Percentiles rank a stretch among this genome's conserved stretches.
Evolutionary conservation across 2,888 invertebrate species (phyloP).

Genomic region (Drosophila conformis): DNA sequence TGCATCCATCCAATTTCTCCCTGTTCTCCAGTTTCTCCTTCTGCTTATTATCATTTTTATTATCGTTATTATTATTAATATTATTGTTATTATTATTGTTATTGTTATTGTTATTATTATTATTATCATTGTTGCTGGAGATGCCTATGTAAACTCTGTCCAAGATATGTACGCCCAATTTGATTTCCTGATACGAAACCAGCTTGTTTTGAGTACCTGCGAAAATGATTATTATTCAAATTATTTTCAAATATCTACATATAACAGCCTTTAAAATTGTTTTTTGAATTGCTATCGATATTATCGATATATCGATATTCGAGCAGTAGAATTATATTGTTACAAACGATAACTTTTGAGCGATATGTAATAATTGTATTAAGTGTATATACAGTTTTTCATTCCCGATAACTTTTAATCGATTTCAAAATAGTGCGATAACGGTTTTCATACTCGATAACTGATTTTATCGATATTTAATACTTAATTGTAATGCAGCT

Average conservation of each 20-base stretch:
- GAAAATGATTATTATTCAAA: neutral
- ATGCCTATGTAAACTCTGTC: slow-evolving; percentile 92
- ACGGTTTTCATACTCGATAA: neutral
- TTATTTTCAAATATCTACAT: neutral
- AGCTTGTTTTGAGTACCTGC: slow-evolving; percentile 83
- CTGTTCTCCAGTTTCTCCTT: slow-evolving; percentile 31
- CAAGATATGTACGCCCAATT: slow-evolving; percentile 92
- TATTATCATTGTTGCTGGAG: slow-evolving; percentile 69
- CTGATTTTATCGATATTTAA: neutral
- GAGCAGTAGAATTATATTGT: neutral
- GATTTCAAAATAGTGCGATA: neutral
- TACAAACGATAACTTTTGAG: neutral
- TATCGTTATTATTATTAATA: slow-evolving; percentile 33
- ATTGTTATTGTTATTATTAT: neutral
- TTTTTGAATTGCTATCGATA: neutral
- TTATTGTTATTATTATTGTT: slow-evolving; percentile 25
- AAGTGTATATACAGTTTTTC: neutral
- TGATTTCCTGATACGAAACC: slow-evolving; percentile 84
- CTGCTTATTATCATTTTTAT: slow-evolving; percentile 33
- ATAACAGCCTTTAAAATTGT: neutral
- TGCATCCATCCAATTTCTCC: slow-evolving; percentile 92
- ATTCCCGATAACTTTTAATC: neutral
- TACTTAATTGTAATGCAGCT: neutral
- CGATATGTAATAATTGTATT: neutral
- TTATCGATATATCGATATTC: neutral